These are phyloP conservation scores for Hemicordylus capensis DNA, from an alignment of 2,113 vertebrate genomes.

Conservation along the genomic window DNA sequence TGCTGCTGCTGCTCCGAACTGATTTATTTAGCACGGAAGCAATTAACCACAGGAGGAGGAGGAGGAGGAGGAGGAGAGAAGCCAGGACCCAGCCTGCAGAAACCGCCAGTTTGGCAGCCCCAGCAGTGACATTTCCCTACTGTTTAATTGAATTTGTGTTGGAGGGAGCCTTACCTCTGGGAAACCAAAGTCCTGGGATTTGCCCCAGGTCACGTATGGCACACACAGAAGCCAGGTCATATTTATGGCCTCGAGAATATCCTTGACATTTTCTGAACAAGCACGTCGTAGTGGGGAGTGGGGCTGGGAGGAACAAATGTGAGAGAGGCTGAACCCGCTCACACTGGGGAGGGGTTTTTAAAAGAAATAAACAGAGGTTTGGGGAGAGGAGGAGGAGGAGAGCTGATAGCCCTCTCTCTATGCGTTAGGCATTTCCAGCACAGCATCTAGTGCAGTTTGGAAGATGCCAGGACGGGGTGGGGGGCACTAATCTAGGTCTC, in stretches of 20 bases:
- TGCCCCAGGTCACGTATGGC: slow-evolving; percentile 62
- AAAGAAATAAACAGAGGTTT: not conserved
- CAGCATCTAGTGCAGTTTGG: not conserved
- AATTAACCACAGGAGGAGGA: slow-evolving; percentile 32
- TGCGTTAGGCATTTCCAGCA: fast-evolving
- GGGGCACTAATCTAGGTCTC: too few species aligned
- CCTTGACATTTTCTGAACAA: slow-evolving; percentile 48
- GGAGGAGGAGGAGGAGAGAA: fast-evolving
- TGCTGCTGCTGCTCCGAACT: slow-evolving; percentile 40
- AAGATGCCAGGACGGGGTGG: too few species aligned
- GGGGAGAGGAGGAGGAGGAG: not conserved
- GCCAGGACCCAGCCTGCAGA: slow-evolving; percentile 24
- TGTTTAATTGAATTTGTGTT: slow-evolving; percentile 67
- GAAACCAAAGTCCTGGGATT: slow-evolving; percentile 61
- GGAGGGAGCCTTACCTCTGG: slow-evolving; percentile 43
- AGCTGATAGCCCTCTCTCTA: not conserved
- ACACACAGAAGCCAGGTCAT: slow-evolving; percentile 38
- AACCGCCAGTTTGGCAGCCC: slow-evolving; percentile 61
- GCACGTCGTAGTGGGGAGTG: not conserved
- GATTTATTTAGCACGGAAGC: slow-evolving; percentile 63
- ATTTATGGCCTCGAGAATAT: not conserved
- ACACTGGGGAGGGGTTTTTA: not conserved
- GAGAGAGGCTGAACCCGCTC: not conserved
- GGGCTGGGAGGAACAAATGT: not conserved
- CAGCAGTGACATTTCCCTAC: slow-evolving; percentile 52